A percentile compares a stretch with the other conserved stretches of the same genome.
These are phyloP conservation scores for Clarias platycephalus DNA, from an alignment of 2,797 vertebrate species.

Conservation along the genomic window DNA sequence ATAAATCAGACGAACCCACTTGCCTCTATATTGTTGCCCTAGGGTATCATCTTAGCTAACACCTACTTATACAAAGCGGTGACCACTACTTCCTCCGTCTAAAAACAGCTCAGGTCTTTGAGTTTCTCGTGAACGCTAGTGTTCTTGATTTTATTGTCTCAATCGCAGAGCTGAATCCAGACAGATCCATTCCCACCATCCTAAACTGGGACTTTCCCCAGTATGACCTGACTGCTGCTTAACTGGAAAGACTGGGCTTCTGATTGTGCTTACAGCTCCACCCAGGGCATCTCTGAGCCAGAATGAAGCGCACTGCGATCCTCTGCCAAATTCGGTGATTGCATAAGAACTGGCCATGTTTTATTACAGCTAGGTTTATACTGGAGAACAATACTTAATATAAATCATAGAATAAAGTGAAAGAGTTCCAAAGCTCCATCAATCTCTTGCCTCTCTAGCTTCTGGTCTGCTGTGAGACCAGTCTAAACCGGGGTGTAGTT, in stretches of 20 bases:
- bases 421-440: neutral
- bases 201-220: slow-evolving; percentile 37
- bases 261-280: slow-evolving; percentile 21
- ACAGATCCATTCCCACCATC: slow-evolving; percentile 37
- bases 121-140: slow-evolving; percentile 23
- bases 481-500: neutral
- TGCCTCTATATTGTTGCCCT: neutral
- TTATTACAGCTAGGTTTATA: slow-evolving; percentile 27
- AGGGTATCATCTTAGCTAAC: slow-evolving; percentile 31
- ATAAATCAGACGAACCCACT: neutral
- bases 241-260: slow-evolving; percentile 39
- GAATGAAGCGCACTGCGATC: slow-evolving; percentile 15
- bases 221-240: slow-evolving; percentile 25
- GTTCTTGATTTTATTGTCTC: slow-evolving; percentile 10
- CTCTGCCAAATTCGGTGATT: slow-evolving; percentile 30
- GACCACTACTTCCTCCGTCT: slow-evolving; percentile 38
- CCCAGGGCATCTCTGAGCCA: slow-evolving; percentile 17
- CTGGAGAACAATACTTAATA: neutral
- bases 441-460: neutral
- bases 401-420: slow-evolving; percentile 10
- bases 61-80: slow-evolving; percentile 23
- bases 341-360: slow-evolving; percentile 23
- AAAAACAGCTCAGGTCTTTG: slow-evolving; percentile 18
- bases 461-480: neutral
- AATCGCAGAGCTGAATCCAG: slow-evolving; percentile 4